Base-by-base conservation (phyloP, 2,888 invertebrate species). In the Platerodrilus igneus region DNA sequence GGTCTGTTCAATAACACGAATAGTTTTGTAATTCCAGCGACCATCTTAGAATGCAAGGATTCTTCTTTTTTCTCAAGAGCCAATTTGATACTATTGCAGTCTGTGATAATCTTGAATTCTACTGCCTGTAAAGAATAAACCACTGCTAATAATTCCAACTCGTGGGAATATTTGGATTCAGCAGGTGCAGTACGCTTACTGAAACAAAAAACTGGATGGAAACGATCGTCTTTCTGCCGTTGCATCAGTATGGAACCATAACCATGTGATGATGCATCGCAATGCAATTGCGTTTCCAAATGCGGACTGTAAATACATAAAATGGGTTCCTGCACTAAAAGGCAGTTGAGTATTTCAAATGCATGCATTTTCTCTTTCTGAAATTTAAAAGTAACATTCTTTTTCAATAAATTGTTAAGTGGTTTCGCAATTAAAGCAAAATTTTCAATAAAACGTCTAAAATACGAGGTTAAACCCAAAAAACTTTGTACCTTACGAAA, bases 121-220 rank as follows among this genome's bases (percentile, higher is more conserved):
- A 56, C 48, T 10, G 56, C 56, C 2, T 48, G 44, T 4, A 58
- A 22, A 1, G 57, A 46, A 43, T 58, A 49, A 13, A 59, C 44
- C 3, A 56, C 45, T 2, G 53, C 49, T 3, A 58, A 22, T n/a
- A 46, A 43, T 34, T 62, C 58, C 1, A 61, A 18, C 29, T 61
- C 59, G 32, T 55, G 62, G 30, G 58, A 59, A 23, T 58, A 59
- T 23, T 47, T 55, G 0, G 52, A 37, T 40, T 59, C 58, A 1
- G 38, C 15, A 0, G 50, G 48, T 1, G 54, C 55, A 0, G 59
- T 55, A 10, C 55, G 41, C 35, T 58, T 57, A 2, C 56, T 59
- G 46, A 58, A 60, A 43, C 55, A 59, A 21, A 57, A 57, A 0
- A 62, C 28, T 0, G 59, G 59, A 21, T 60, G 54, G 7, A 58